phyloP scores from a whole-genome alignment of 2,113 vertebrate genomes.

The Arvicanthis niloticus region DNA sequence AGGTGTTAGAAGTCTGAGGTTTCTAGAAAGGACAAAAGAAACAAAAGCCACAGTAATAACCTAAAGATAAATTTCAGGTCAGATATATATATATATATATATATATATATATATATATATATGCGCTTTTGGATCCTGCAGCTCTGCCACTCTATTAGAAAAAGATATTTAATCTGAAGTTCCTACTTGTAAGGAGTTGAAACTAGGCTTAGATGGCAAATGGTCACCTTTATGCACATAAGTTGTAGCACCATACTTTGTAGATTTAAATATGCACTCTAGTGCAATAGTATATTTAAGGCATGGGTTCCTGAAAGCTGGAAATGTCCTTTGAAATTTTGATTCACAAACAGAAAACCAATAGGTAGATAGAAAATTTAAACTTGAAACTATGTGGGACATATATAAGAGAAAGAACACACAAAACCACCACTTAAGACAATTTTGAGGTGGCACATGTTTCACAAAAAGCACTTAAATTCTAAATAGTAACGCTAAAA shows the following conservation, averaged over 20 bases:
- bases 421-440: background rate
- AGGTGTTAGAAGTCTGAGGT: background rate
- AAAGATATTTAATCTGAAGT: background rate
- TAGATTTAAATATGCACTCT: background rate
- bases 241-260: background rate
- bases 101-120: background rate
- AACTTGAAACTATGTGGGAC: background rate
- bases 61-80: slow-evolving; percentile 12
- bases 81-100: background rate
- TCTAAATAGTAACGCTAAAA: background rate
- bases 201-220: background rate
- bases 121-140: background rate
- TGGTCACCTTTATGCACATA: background rate
- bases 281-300: background rate
- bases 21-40: slow-evolving; percentile 18
- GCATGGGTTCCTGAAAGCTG: background rate
- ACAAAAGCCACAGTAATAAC: background rate
- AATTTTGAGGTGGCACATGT: background rate
- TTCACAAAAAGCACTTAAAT: background rate
- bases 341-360: background rate
- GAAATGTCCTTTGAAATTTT: background rate
- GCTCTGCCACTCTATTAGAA: background rate
- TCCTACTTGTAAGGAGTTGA: background rate
- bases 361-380: background rate
- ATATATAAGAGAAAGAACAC: background rate